These are phyloP conservation scores for Perdita meconis DNA, from an alignment of 2,888 invertebrate species.

Conservation along the genomic window DNA sequence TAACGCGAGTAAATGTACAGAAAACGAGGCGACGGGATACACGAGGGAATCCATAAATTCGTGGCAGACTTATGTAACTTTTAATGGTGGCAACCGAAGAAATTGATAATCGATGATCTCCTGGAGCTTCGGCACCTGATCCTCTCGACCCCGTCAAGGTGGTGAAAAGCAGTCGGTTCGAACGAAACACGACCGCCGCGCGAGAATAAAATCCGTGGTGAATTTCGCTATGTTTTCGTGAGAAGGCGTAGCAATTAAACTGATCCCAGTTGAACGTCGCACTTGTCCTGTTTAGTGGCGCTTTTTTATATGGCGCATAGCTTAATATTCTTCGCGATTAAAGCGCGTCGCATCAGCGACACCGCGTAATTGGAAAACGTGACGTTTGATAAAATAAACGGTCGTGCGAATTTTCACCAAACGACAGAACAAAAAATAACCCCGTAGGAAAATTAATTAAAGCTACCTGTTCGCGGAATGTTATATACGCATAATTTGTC, in stretches of 20 bases:
- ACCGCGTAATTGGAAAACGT: slow-evolving; percentile 51
- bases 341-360: slow-evolving; percentile 44
- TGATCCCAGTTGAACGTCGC: slow-evolving; percentile 6
- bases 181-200: neutral
- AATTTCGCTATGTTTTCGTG: slow-evolving; percentile 12
- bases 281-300: neutral
- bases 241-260: slow-evolving; percentile 37
- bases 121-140: neutral
- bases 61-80: slow-evolving; percentile 21
- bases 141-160: neutral
- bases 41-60: slow-evolving; percentile 34
- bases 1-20: slow-evolving; percentile 30
- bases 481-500: slow-evolving; percentile 15
- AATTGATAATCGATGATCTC: slow-evolving; percentile 37
- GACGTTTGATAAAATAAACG: slow-evolving; percentile 42
- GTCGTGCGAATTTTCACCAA: slow-evolving; percentile 31
- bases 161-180: slow-evolving; percentile 19
- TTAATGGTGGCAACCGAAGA: slow-evolving; percentile 35
- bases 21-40: slow-evolving; percentile 38
- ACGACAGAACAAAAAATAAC: slow-evolving; percentile 31
- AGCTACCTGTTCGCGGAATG: neutral
- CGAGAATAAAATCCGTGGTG: neutral
- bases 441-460: slow-evolving; percentile 38
- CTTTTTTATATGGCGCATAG: slow-evolving; percentile 17
- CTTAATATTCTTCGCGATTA: slow-evolving; percentile 48